A percentile compares a stretch with the other conserved stretches of the same genome.
phyloP scores from a whole-genome alignment of 2,888 invertebrate genomes.

The Odontocolon sp. region DNA sequence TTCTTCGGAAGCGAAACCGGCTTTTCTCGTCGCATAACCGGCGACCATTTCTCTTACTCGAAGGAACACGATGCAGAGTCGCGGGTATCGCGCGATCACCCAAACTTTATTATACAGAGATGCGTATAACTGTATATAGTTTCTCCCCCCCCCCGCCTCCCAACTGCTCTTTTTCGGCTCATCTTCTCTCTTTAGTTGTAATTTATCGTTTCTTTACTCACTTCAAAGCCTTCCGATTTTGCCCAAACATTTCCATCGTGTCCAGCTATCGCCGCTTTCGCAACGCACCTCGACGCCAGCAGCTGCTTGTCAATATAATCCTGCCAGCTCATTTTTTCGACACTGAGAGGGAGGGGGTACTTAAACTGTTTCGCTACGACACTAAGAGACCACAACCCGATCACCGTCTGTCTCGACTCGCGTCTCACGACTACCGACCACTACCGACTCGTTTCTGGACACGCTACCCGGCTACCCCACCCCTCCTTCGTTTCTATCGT shows the following conservation, averaged over 20 bases:
- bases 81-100: slow-evolving; percentile 7
- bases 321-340: slow-evolving; percentile 93
- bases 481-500: slow-evolving; percentile 23
- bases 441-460: no score
- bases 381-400: slow-evolving; percentile 71
- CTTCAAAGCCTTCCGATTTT: slow-evolving; percentile 95
- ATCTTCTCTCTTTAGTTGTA: background rate
- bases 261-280: slow-evolving; percentile 96
- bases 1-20: no score
- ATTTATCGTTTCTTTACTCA: slow-evolving; percentile 83
- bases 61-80: slow-evolving; percentile 34
- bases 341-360: slow-evolving; percentile 62
- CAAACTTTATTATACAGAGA: background rate
- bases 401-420: slow-evolving; percentile 77
- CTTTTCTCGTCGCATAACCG: slow-evolving; percentile 38
- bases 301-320: slow-evolving; percentile 99
- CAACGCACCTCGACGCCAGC: slow-evolving; percentile 96
- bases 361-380: slow-evolving; percentile 73
- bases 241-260: slow-evolving; percentile 98
- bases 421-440: slow-evolving; percentile 73
- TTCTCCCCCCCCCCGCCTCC: no score
- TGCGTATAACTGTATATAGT: background rate
- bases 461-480: slow-evolving; percentile 56
- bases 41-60: slow-evolving; percentile 50
- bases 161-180: background rate